Conservation (phyloP, 2,113 vertebrate species). For the Corapipo altera region DNA sequence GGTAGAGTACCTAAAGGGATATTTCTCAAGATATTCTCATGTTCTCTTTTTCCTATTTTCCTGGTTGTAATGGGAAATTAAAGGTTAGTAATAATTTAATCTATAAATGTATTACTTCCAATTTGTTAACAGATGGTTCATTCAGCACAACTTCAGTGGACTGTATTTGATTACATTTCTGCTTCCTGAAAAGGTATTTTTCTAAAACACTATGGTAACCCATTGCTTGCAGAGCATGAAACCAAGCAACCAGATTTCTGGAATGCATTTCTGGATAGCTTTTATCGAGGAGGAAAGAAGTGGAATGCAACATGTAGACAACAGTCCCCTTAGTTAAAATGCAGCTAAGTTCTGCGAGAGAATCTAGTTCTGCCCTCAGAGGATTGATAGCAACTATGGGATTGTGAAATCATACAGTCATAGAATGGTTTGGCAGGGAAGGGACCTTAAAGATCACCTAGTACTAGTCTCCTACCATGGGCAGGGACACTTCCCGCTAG, state of each 20-base stretch:
- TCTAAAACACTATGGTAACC: constrained; percentile 38
- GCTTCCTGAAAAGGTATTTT: constrained; percentile 42
- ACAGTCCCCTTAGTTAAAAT: not conserved
- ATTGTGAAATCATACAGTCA: not conserved
- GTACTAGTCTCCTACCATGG: not conserved
- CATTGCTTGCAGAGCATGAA: not conserved
- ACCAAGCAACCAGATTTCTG: constrained; percentile 41
- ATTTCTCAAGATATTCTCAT: not conserved
- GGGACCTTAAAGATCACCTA: not conserved
- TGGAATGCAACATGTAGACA: not conserved
- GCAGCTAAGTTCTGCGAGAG: not conserved
- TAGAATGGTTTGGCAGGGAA: not conserved
- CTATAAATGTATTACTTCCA: not conserved
- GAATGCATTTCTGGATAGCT: constrained; percentile 26
- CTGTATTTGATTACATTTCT: not conserved
- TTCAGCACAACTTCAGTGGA: not conserved
- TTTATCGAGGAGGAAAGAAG: not conserved
- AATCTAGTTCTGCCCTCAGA: not conserved
- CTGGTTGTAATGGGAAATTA: not conserved
- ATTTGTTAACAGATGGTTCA: constrained; percentile 17
- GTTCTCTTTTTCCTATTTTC: not conserved
- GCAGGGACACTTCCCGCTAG: not conserved
- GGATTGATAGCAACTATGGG: not conserved
- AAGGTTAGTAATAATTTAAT: not conserved
- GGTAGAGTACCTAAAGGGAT: not conserved